Evolutionary conservation across 2,888 invertebrate genomes (phyloP), one percentile per base, ranked within the genome.

Genomic region (Chaitophorus viminalis): DNA sequence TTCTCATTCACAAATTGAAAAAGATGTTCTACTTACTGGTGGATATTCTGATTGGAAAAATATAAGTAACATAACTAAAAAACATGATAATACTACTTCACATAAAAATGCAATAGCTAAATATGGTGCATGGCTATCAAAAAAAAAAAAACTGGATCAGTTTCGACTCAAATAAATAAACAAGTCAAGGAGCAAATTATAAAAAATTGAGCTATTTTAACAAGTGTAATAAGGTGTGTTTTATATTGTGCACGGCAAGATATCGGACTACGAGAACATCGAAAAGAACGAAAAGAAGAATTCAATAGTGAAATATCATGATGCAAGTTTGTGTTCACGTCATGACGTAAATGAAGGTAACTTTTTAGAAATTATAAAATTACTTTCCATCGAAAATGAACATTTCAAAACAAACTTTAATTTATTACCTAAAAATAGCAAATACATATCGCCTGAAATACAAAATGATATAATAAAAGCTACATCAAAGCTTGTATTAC

Each of bases 41-140:
- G 54, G 78, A 78, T 78, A 77, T 54, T 78, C 78, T 60, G 78
- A 54, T 78, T 78, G 78, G 78, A 54, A 78, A 78, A 78, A 78
- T 78, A 72, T 72, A 72, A 72, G 72, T 72, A 72, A 72, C 36
- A 72, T 72, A 17, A 72, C 72, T 31, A 72, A 33, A 72, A 72
- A 36, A 65, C 65, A 65, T 6, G 65, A 65, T 65, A 65, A 65
- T 65, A 65, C n/a, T 65, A 65, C 65, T 25, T 25, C 21, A 65
- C 65, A 65, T 65, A 65, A 65, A 65, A 65, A 65, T 25, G 65
- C 65, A 65, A 21, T 72, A 4, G 21, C 33, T 18, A 72, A 72
- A 72, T 72, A 72, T 36, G 21, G 33, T 21, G 52, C 21, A 78
- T 21, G 54, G 78, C 31, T 31, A 33, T 78, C 78, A n/a, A n/a